phyloP scores from a whole-genome alignment of 1,140 invertebrate species.

The Probaryconus sp. region DNA sequence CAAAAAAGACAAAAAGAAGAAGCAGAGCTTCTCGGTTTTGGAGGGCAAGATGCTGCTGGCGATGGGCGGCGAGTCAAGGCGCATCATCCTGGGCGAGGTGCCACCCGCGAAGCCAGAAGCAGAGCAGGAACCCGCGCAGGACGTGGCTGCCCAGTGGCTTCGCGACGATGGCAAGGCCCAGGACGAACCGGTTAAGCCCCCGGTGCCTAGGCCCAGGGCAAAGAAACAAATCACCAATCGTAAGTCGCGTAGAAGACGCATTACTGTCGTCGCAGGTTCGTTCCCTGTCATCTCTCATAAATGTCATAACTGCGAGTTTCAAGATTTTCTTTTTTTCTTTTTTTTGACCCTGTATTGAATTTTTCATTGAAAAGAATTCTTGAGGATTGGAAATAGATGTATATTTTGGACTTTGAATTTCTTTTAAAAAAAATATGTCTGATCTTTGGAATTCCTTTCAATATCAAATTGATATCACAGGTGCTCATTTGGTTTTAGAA shows the following conservation, averaged over 20 bases:
- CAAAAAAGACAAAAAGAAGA: conserved; percentile 12
- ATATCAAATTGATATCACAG: no score
- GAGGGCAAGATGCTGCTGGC: conserved; percentile 66
- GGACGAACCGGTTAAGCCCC: conserved; percentile 32
- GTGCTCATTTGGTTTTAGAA: no score
- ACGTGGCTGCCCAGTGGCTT: conserved; percentile 75
- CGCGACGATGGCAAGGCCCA: conserved; percentile 39
- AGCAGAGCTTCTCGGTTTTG: conserved; percentile 19
- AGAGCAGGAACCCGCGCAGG: conserved; percentile 74
- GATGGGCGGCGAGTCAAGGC: conserved; percentile 71
- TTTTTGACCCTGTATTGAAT: no score
- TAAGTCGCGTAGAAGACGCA: conserved; percentile 75
- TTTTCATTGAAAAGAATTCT: no score
- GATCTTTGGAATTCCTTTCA: no score
- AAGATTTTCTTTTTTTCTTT: conserved; percentile 8
- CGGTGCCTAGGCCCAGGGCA: conserved; percentile 69
- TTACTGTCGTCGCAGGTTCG: conserved; percentile 74
- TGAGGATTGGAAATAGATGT: no score
- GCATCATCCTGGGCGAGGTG: conserved; percentile 75
- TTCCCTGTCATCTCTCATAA: conserved; percentile 37
- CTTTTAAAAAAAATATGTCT: no score
- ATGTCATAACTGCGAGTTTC: background rate
- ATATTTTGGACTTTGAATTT: no score
- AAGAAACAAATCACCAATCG: conserved; percentile 69
- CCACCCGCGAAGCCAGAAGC: conserved; percentile 71